Evolutionary conservation across 2,888 invertebrate species (phyloP), one percentile per base, ranked within the genome.

Genomic region (Ennomos fuscantarius): DNA sequence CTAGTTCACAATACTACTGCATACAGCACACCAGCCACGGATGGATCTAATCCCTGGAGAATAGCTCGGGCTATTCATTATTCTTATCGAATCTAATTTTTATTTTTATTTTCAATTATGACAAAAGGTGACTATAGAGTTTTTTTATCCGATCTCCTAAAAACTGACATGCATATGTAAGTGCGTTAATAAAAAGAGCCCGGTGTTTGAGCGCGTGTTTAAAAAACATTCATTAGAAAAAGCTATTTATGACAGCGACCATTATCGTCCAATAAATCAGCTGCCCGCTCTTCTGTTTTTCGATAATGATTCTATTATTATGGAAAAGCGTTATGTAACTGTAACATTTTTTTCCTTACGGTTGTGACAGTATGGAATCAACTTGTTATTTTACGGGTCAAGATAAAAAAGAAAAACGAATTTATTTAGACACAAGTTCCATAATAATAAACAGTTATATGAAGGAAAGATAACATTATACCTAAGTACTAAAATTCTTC

Each of bases 261-360:
- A 92, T 92, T 92, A 91, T 89, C 91, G 86, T 90, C 87, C 79
- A 91, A 92, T 92, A 92, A 92, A 92, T 92, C 92, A 92, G 92
- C 92, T 91, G 92, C 86, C 90, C 90, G 85, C 89, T 92, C 91
- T 92, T 91, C 92, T 92, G 92, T 91, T 92, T 79, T 91, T 91
- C 90, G 86, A 91, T 91, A 91, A 92, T 92, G 91, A 92, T 92
- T 92, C 92, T 91, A 92, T 92, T 92, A 91, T 92, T 91, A 92
- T 89, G 90, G 92, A 89, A 90, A 92, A 89, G 89, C 89, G 90
- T 91, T 90, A 87, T 89, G 88, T 91, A 90, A 91, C 92, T 91
- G 92, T 89, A 89, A 87, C 88, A 86, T 88, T 90, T 87, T 85
- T 87, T 87, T 77, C 63, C 74, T 70, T 64, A 52, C 36, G 36